Evolutionary conservation across 2,797 vertebrate species (phyloP).

Genomic region (Sebastes trivittatus): DNA sequence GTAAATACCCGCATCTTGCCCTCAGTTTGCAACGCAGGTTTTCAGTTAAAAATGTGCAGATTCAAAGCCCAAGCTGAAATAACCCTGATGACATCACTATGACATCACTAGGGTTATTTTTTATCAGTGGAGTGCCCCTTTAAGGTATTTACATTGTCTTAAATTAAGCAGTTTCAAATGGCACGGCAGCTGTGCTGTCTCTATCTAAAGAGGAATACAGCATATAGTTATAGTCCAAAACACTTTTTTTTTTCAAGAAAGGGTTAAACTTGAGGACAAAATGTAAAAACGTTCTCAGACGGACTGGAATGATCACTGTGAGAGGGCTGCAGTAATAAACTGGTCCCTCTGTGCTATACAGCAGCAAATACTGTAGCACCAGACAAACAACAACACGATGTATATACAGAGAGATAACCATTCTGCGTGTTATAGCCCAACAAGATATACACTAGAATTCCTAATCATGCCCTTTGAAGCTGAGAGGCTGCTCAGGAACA

Average conservation of each 20-base stretch:
- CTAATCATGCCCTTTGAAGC: neutral
- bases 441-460: neutral
- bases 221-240: neutral
- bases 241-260: neutral
- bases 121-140: neutral
- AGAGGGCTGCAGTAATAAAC: conserved; percentile 2
- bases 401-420: conserved; percentile 35
- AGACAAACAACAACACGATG: conserved; percentile 38
- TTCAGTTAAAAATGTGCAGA: neutral
- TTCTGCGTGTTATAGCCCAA: neutral
- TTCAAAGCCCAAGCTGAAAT: neutral
- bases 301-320: conserved; percentile 42
- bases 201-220: conserved; percentile 2
- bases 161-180: neutral
- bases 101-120: neutral
- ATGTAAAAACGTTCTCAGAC: neutral
- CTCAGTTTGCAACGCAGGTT: neutral
- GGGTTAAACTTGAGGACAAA: neutral
- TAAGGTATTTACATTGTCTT: conserved; percentile 40
- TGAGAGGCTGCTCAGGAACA: neutral
- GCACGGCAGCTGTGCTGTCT: neutral
- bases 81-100: neutral
- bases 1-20: neutral
- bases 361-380: conserved; percentile 32
- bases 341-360: conserved; percentile 17